Percentiles rank a stretch among this genome's conserved stretches.
These are phyloP conservation scores for Peromyscus maniculatus DNA, from an alignment of 2,113 vertebrate species.

Conservation along the genomic window DNA sequence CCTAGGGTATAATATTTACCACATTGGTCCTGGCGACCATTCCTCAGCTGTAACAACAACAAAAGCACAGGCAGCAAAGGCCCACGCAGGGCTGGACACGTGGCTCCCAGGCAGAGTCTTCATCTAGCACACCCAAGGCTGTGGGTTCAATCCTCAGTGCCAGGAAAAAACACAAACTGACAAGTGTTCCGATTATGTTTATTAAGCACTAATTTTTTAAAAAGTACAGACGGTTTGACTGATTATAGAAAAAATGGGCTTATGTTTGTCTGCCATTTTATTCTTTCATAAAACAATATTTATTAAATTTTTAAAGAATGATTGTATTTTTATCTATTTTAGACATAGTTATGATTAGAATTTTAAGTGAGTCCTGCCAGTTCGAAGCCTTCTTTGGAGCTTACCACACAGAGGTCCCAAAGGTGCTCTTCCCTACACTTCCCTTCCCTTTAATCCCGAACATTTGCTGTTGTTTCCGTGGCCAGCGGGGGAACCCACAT, in stretches of 20 bases:
- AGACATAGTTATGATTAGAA: not conserved
- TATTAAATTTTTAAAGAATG: constrained; percentile 28
- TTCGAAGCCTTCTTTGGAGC: not conserved
- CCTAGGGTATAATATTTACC: not conserved
- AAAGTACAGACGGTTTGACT: not conserved
- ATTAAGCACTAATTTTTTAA: not conserved
- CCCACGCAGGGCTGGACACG: not conserved
- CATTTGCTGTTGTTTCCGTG: not conserved
- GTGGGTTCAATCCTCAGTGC: no score
- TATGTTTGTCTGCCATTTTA: not conserved
- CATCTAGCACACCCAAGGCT: not conserved
- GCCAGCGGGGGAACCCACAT: not conserved
- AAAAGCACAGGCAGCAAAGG: not conserved
- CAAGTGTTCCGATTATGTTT: not conserved
- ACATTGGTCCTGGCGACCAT: not conserved
- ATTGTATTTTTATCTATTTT: not conserved
- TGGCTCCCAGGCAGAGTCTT: not conserved
- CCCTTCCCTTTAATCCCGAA: constrained; percentile 17
- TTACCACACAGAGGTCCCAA: not conserved
- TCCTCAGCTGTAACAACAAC: constrained; percentile 23
- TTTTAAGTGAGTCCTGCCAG: not conserved
- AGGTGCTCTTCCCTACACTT: not conserved
- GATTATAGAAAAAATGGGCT: constrained; percentile 7
- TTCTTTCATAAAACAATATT: constrained; percentile 48
- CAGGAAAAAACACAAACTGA: constrained; percentile 16